These are phyloP conservation scores for Pipistrellus nathusii DNA, from an alignment of 2,797 vertebrate genomes.

Conservation along the genomic window DNA sequence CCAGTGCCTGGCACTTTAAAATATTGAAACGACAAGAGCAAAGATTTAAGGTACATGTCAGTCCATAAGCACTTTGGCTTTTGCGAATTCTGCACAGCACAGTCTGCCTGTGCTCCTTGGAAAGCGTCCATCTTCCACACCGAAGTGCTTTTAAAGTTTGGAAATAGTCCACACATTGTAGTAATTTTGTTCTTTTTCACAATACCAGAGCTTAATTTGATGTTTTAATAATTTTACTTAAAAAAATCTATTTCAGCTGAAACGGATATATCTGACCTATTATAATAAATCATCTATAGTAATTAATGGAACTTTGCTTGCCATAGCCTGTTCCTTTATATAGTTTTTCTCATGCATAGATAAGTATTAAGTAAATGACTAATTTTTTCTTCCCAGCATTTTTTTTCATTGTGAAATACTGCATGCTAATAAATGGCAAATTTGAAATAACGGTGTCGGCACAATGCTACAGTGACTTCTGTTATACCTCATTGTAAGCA, in stretches of 20 bases:
- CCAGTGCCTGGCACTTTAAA: slow-evolving; percentile 77
- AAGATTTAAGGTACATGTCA: slow-evolving; percentile 75
- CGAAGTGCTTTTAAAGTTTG: slow-evolving; percentile 77
- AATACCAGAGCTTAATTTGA: slow-evolving; percentile 64
- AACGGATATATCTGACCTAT: slow-evolving; percentile 29
- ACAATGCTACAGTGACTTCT: background rate
- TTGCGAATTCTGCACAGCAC: background rate
- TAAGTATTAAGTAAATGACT: slow-evolving; percentile 38
- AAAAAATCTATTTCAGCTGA: slow-evolving; percentile 74
- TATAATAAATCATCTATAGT: background rate
- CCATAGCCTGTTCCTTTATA: background rate
- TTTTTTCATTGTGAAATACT: slow-evolving; percentile 24
- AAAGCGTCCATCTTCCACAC: slow-evolving; percentile 56
- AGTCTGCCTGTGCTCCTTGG: slow-evolving; percentile 53
- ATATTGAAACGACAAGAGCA: slow-evolving; percentile 70
- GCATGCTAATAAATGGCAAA: background rate
- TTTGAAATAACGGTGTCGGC: background rate
- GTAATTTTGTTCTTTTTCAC: slow-evolving; percentile 72
- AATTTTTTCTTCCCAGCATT: background rate
- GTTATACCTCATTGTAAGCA: background rate
- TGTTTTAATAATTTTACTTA: slow-evolving; percentile 81
- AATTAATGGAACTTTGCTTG: slow-evolving; percentile 46
- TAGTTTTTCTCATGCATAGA: slow-evolving; percentile 26
- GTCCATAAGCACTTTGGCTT: slow-evolving; percentile 66
- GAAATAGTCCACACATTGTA: slow-evolving; percentile 71